Evolutionary conservation across 2,797 vertebrate genomes (phyloP), one percentile per base, ranked within the genome.

Genomic region (Tapirus indicus): DNA sequence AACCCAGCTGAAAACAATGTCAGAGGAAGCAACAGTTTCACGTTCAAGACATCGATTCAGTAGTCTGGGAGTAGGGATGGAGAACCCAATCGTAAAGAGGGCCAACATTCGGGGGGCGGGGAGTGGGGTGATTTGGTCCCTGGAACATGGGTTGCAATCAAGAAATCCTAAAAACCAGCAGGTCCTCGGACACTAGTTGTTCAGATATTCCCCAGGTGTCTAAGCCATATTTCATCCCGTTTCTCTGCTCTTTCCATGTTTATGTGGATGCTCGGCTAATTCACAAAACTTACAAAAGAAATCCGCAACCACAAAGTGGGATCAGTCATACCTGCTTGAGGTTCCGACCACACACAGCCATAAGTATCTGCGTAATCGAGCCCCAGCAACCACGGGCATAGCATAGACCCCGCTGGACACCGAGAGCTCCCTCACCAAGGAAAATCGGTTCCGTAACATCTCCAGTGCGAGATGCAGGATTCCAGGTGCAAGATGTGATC

Each of bases 391-490:
- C 74, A 47, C 47, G 38, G 17, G 47, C 17, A 12, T 17, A 41
- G 69, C 69, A 13, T 2, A 25, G 12, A 41, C 1, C 47, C 17
- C 2, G 16, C 49, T 1, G 0, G 54, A 6, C 0, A 10, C 35
- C 5, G 0, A 5, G 54, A 29, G 25, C 17, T 2, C 21, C 35
- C 29, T 3, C 18, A 0, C 52, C 6, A 0, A 2, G 54, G 25
- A 17, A 18, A 44, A 11, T 17, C 0, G 7, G 11, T 12, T n/a
- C 6, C 12, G 17, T 29, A 2, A 3, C 11, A 2, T 18, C 3
- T 44, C 2, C n/a, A 11, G 2, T 6, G n/a, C 12, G 1, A 60
- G 5, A n/a, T 6, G 29, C 17, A 84, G 69, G 68, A 14, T 52
- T 38, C 6, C 2, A 3, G 8, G 71, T 29, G 32, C 13, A 10